Conservation (phyloP, 2,797 vertebrate genomes). For the Cephalopachus bancanus region DNA sequence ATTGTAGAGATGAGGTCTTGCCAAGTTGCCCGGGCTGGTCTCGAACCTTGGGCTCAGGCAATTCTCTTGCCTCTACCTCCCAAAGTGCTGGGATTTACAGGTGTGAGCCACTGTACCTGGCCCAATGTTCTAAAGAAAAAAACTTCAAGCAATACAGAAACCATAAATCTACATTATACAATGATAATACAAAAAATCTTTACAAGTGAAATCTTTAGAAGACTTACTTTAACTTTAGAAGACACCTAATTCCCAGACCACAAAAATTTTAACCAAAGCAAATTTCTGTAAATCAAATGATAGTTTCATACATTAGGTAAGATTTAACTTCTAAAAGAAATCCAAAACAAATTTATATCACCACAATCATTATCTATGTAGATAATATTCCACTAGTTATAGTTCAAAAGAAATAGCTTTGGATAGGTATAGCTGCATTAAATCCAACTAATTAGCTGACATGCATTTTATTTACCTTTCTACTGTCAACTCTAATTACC, state of each 20-base stretch:
- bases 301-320: not conserved
- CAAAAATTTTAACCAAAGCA: not conserved
- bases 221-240: not conserved
- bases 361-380: not conserved
- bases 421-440: not conserved
- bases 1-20: too few relatives aligned
- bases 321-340: conserved; percentile 13
- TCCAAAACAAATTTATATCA: conserved; percentile 43
- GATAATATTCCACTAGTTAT: conserved; percentile 6
- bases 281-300: not conserved
- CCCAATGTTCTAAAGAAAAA: conserved; percentile 19
- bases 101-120: too few relatives aligned
- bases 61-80: too few relatives aligned
- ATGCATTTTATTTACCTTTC: not conserved
- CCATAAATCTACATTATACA: not conserved
- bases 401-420: conserved; percentile 53
- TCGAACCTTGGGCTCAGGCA: too few relatives aligned
- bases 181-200: not conserved
- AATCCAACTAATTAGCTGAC: conserved; percentile 11
- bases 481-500: not conserved
- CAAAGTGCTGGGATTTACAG: too few relatives aligned
- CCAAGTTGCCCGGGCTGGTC: too few relatives aligned
- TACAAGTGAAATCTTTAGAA: conserved; percentile 40
- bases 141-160: conserved; percentile 9
- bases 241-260: not conserved